phyloP scores from a whole-genome alignment of 2,113 vertebrate species.

The Speoplatyrhinus poulsoni region DNA sequence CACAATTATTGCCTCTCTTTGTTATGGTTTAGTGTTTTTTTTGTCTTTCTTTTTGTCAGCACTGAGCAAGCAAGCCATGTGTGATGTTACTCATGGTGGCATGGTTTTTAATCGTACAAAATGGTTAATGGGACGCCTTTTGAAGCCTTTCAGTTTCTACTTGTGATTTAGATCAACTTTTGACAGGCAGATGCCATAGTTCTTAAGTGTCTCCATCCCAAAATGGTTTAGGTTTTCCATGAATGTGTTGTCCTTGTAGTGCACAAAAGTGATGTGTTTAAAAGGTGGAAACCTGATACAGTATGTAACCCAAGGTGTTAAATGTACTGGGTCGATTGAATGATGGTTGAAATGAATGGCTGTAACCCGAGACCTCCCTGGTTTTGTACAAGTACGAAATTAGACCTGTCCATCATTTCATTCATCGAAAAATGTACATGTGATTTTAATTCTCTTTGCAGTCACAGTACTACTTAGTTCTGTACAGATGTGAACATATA shows the following conservation, averaged over 20 bases:
- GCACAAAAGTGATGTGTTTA: constrained; percentile 41
- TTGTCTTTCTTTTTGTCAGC: constrained; percentile 22
- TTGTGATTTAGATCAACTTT: constrained; percentile 33
- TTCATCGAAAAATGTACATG: constrained; percentile 62
- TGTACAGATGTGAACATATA: constrained; percentile 70
- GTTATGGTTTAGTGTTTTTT: constrained; percentile 6
- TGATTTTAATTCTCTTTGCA: constrained; percentile 51
- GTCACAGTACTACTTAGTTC: constrained; percentile 59
- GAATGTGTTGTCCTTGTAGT: constrained; percentile 27
- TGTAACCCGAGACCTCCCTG: constrained; percentile 59
- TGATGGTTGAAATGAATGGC: constrained; percentile 60
- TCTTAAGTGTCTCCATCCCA: constrained; percentile 32
- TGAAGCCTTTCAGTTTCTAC: constrained; percentile 26
- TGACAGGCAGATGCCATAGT: constrained; percentile 32
- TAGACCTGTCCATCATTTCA: constrained; percentile 54
- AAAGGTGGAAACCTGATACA: constrained; percentile 52
- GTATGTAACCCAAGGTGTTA: constrained; percentile 52
- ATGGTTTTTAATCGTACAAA: constrained; percentile 48
- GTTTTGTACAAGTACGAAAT: constrained; percentile 59
- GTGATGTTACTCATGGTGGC: constrained; percentile 51
- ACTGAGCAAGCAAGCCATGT: no score
- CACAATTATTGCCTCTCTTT: constrained; percentile 30
- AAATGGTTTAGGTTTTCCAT: constrained; percentile 26
- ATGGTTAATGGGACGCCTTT: constrained; percentile 9
- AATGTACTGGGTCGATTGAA: constrained; percentile 57